Evolutionary conservation across 2,113 vertebrate genomes (phyloP).

Genomic region (Bettongia penicillata): DNA sequence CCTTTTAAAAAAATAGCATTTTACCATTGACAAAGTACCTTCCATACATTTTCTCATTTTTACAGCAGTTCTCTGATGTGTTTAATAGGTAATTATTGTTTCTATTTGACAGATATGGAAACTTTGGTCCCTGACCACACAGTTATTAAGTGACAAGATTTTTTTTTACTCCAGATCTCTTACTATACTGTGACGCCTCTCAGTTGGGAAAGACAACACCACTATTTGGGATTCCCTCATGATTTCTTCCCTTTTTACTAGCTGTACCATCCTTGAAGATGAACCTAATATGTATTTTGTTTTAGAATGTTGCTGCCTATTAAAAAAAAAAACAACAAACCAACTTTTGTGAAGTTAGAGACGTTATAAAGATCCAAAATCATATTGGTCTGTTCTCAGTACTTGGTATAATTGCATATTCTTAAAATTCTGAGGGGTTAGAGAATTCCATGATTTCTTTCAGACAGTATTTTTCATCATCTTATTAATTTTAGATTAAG

Average conservation of each 20-base stretch:
- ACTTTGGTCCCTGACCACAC: background rate
- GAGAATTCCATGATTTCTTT: too few relatives aligned
- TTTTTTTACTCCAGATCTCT: background rate
- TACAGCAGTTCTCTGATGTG: background rate
- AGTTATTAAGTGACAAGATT: background rate
- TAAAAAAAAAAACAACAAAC: too few relatives aligned
- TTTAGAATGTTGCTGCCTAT: background rate
- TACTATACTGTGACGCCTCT: background rate
- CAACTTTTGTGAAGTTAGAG: too few relatives aligned
- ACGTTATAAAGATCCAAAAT: background rate
- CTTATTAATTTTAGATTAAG: too few relatives aligned
- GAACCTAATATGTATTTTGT: background rate
- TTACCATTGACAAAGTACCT: background rate
- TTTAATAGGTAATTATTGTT: background rate
- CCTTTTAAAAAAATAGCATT: background rate
- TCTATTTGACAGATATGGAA: background rate
- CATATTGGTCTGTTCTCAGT: background rate
- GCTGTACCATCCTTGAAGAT: background rate
- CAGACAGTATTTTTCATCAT: too few relatives aligned
- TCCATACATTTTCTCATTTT: background rate
- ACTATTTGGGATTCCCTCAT: background rate
- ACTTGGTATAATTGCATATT: too few relatives aligned
- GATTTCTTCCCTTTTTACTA: constrained; percentile 11
- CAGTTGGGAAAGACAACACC: background rate
- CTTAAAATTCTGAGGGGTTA: too few relatives aligned